Evolutionary conservation across 2,113 vertebrate genomes (phyloP).

Genomic region (Aspiorhynchus laticeps): DNA sequence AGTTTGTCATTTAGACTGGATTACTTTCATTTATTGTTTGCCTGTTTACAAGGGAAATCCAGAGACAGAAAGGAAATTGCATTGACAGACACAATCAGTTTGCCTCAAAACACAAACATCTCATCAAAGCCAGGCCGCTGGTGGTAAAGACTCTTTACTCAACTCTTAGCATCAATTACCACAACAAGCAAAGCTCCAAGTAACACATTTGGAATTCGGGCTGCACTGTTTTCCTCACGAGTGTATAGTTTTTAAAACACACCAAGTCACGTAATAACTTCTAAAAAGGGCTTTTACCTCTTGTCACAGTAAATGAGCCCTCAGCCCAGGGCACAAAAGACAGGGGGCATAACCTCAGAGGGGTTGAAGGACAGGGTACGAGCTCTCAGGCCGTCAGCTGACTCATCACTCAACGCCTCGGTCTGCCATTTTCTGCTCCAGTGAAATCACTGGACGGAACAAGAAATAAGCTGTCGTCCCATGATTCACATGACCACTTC

Average conservation of each 20-base stretch:
- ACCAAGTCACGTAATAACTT: not conserved
- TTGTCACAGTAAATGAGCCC: constrained; percentile 38
- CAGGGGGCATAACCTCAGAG: constrained; percentile 46
- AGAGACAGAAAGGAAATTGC: constrained; percentile 54
- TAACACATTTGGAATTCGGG: constrained; percentile 7
- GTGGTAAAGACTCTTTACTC: constrained; percentile 24
- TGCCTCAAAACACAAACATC: constrained; percentile 55
- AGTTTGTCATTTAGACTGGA: constrained; percentile 33
- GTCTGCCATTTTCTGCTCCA: constrained; percentile 33
- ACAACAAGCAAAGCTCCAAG: constrained; percentile 30
- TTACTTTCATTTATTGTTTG: constrained; percentile 47
- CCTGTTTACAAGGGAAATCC: constrained; percentile 50
- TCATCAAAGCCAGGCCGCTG: constrained; percentile 55
- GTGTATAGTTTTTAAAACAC: not conserved
- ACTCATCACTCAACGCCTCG: constrained; percentile 22
- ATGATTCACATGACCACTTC: constrained; percentile 7
- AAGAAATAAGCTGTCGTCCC: not conserved
- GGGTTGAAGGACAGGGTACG: constrained; percentile 57
- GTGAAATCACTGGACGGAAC: not conserved
- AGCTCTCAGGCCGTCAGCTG: constrained; percentile 42
- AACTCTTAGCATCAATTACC: constrained; percentile 48
- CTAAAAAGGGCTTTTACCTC: constrained; percentile 47
- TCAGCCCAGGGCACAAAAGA: constrained; percentile 39
- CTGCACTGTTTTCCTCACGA: not conserved
- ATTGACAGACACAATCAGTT: constrained; percentile 60